These are phyloP conservation scores for Dicyrtoma fusca DNA, from an alignment of 2,888 invertebrate species.

Conservation along the genomic window DNA sequence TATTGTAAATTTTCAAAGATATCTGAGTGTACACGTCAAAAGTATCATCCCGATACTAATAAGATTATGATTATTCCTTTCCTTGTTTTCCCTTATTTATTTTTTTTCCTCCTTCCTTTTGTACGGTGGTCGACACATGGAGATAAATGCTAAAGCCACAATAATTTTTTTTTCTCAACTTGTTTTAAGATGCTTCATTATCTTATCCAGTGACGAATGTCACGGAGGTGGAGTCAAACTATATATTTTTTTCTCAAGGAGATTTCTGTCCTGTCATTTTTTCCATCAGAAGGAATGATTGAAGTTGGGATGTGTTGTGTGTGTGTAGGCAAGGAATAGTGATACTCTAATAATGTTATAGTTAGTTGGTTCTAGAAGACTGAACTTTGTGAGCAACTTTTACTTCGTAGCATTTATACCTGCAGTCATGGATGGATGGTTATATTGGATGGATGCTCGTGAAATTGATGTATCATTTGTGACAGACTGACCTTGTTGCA, in stretches of 20 bases:
- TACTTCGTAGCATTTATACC: conserved; percentile 6
- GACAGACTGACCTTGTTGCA: conserved; percentile 21
- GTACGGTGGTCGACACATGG: no score
- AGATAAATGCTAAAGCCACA: no score
- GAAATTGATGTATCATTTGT: conserved; percentile 5
- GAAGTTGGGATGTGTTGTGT: background rate
- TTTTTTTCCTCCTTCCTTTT: no score
- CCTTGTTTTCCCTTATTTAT: background rate
- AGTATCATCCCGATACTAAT: no score
- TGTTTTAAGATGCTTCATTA: no score
- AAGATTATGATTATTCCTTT: no score
- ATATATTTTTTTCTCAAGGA: background rate
- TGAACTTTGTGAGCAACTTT: conserved; percentile 17
- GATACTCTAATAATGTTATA: background rate
- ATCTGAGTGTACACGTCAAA: no score
- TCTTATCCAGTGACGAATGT: no score
- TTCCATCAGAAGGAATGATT: background rate
- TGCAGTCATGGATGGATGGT: conserved; percentile 21
- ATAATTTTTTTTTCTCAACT: no score
- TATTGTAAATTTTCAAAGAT: no score
- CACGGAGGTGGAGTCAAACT: no score
- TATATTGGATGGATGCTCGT: conserved; percentile 20
- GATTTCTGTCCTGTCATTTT: background rate
- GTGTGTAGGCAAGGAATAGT: no score
- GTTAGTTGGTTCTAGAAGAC: conserved; percentile 16